phyloP scores from a whole-genome alignment of 2,888 invertebrate species.

The Zonitis immaculata region DNA sequence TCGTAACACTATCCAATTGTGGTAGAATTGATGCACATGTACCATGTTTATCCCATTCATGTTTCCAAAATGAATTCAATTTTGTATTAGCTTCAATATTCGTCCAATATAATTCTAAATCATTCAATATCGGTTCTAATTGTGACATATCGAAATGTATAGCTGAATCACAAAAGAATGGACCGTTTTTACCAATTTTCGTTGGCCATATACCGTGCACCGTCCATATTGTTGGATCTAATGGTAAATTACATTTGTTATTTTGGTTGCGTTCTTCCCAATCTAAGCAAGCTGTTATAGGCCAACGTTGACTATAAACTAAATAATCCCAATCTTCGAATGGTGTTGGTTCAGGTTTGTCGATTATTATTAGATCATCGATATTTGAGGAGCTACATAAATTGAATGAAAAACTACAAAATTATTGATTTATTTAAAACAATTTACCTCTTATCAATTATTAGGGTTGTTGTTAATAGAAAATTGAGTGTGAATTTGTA shows the following conservation, averaged over 20 bases:
- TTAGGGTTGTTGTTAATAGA: neutral
- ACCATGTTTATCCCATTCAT: constrained; percentile 82
- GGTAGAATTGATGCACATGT: constrained; percentile 65
- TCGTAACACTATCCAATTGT: constrained; percentile 56
- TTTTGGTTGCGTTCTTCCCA: constrained; percentile 61
- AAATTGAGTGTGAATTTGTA: neutral
- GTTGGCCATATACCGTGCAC: constrained; percentile 85
- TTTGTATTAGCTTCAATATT: constrained; percentile 60
- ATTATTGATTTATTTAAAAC: neutral
- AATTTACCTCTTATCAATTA: constrained; percentile 4
- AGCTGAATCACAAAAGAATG: constrained; percentile 65
- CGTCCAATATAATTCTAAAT: constrained; percentile 57
- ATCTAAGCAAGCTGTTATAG: constrained; percentile 63
- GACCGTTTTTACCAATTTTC: constrained; percentile 61
- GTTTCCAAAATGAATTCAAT: constrained; percentile 63
- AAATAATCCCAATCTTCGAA: constrained; percentile 64
- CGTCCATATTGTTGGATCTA: constrained; percentile 62
- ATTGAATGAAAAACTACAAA: neutral
- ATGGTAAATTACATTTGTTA: constrained; percentile 63
- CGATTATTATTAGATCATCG: neutral
- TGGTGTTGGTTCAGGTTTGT: constrained; percentile 18
- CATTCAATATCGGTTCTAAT: constrained; percentile 53
- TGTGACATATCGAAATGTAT: constrained; percentile 61
- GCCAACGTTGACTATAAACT: constrained; percentile 80
- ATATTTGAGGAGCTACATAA: constrained; percentile 5